Percentiles rank a stretch among this genome's conserved stretches.
phyloP scores from a whole-genome alignment of 2,888 invertebrate species.

The Torymus texanus region DNA sequence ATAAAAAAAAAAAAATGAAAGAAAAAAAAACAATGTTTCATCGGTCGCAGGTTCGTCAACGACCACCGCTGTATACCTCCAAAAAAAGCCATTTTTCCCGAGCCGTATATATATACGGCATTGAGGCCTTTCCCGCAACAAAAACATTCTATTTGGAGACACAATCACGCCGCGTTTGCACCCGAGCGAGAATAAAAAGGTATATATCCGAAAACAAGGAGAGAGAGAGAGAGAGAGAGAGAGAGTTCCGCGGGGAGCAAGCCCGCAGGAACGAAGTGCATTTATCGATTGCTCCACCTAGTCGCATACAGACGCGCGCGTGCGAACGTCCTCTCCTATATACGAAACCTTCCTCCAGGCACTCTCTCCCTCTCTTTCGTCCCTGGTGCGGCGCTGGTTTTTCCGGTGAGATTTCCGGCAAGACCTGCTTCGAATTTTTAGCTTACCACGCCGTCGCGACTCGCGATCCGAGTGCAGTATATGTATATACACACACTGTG shows the following conservation, averaged over 20 bases:
- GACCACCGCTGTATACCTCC: too few relatives aligned
- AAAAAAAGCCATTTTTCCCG: too few relatives aligned
- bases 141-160: not conserved
- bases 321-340: too few relatives aligned
- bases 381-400: not conserved
- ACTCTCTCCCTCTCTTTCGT: too few relatives aligned
- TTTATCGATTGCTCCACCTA: slow-evolving; percentile 39
- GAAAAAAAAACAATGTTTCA: too few relatives aligned
- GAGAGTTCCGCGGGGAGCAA: not conserved
- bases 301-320: not conserved
- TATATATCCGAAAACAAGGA: not conserved
- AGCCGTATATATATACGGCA: too few relatives aligned
- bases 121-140: not conserved
- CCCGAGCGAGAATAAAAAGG: not conserved
- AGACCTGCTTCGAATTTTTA: slow-evolving; percentile 31
- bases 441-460: not conserved
- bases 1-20: too few relatives aligned
- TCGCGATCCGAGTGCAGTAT: too few relatives aligned
- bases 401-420: slow-evolving; percentile 9
- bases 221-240: not conserved
- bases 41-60: too few relatives aligned
- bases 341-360: too few relatives aligned
- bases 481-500: too few relatives aligned
- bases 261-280: slow-evolving; percentile 15
- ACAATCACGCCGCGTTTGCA: not conserved